phyloP scores from a whole-genome alignment of 2,797 vertebrate genomes.

The Acrossocheilus fasciatus region DNA sequence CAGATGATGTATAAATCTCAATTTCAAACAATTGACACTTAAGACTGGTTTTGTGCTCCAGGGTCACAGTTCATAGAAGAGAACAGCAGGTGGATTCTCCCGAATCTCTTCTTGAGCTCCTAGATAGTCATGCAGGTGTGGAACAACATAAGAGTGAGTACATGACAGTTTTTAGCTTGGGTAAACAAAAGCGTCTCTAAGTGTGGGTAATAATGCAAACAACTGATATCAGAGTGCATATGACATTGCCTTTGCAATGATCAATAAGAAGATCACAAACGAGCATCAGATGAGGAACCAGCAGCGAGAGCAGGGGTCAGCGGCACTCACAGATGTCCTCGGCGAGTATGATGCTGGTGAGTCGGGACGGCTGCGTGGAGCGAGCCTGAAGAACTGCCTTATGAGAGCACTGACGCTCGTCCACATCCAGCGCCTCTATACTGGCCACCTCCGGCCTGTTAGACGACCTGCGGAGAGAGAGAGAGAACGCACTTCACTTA shows the following conservation, averaged over 20 bases:
- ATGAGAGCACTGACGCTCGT: conserved; percentile 84
- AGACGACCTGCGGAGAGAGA: conserved; percentile 81
- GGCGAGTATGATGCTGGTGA: conserved; percentile 94
- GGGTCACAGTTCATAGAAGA: too few relatives aligned
- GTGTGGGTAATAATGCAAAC: too few relatives aligned
- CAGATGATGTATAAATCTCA: too few relatives aligned
- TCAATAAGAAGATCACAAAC: too few relatives aligned
- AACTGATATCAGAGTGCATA: not conserved
- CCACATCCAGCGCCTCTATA: conserved; percentile 81
- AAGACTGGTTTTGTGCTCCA: too few relatives aligned
- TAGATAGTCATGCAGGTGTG: too few relatives aligned
- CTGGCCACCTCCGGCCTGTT: conserved; percentile 93
- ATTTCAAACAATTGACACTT: too few relatives aligned
- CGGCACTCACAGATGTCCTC: conserved; percentile 84
- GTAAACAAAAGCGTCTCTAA: too few relatives aligned
- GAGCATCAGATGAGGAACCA: not conserved
- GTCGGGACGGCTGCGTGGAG: conserved; percentile 83
- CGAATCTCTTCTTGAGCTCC: too few relatives aligned
- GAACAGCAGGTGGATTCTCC: too few relatives aligned
- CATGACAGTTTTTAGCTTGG: too few relatives aligned
- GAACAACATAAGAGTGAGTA: too few relatives aligned
- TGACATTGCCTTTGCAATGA: not conserved
- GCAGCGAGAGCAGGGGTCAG: not conserved
- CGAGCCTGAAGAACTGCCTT: conserved; percentile 90
- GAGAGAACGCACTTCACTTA: not conserved